A percentile compares a stretch with the other conserved stretches of the same genome.
Conservation (phyloP, 2,888 invertebrate species). For the Cryptosula pallasiana region DNA sequence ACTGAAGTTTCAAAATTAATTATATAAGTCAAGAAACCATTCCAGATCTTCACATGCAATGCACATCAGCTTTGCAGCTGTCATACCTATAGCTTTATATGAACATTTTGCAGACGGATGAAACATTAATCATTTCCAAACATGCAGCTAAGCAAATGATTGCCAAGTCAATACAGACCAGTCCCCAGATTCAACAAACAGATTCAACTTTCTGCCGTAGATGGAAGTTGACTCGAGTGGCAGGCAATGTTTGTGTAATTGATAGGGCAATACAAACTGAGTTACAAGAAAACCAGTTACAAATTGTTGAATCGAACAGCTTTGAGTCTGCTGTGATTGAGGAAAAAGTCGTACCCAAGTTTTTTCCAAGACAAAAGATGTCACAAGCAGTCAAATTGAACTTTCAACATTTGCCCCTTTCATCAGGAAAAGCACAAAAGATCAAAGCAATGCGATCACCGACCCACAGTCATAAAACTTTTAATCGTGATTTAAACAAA, state of each 20-base stretch:
- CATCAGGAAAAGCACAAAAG: too few species aligned
- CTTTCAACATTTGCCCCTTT: too few species aligned
- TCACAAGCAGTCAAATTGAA: too few species aligned
- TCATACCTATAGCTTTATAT: too few species aligned
- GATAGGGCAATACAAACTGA: constrained; percentile 15
- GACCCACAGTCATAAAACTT: neutral
- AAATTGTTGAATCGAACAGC: neutral
- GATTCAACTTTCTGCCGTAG: neutral
- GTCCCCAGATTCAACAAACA: neutral
- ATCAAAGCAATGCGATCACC: too few species aligned
- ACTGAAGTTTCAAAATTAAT: too few species aligned
- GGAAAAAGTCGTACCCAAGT: neutral
- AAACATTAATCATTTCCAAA: too few species aligned
- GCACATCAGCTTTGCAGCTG: too few species aligned
- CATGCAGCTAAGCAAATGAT: too few species aligned
- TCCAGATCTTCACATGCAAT: too few species aligned
- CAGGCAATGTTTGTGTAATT: neutral
- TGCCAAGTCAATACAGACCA: constrained; percentile 4
- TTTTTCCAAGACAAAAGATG: neutral
- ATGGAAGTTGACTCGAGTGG: neutral
- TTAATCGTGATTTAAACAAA: neutral
- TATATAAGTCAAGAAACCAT: too few species aligned
- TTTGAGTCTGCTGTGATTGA: neutral
- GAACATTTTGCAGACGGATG: too few species aligned
- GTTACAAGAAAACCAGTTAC: neutral